Evolutionary conservation across 2,113 vertebrate species (phyloP).

Genomic region (Micronisus gabar): DNA sequence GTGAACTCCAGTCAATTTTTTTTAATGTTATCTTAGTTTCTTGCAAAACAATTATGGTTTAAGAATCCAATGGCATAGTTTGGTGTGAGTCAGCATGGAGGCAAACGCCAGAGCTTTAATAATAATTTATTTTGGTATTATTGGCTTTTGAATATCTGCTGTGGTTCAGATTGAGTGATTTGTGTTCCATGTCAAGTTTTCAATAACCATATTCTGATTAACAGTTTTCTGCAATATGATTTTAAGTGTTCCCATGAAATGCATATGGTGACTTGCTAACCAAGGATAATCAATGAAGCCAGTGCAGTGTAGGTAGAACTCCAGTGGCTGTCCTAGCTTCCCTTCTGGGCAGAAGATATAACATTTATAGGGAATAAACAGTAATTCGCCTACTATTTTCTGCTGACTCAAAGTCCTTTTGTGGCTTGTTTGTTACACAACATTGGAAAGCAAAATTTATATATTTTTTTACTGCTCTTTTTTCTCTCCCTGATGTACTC

Average conservation of each 20-base stretch:
- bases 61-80: not conserved
- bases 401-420: not conserved
- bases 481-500: not conserved
- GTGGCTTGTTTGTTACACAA: not conserved
- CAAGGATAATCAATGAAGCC: not conserved
- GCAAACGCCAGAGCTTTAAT: not conserved
- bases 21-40: not conserved
- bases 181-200: not conserved
- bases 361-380: not conserved
- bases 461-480: not conserved
- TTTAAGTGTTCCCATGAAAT: not conserved
- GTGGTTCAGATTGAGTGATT: not conserved
- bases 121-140: not conserved
- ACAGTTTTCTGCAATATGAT: not conserved
- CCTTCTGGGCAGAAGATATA: not conserved
- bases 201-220: not conserved
- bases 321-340: not conserved
- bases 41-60: not conserved
- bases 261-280: not conserved
- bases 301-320: not conserved
- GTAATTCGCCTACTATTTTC: not conserved
- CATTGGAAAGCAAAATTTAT: not conserved
- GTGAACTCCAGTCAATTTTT: not conserved
- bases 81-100: not conserved
- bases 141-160: not conserved